A percentile compares a stretch with the other conserved stretches of the same genome.
Conservation (phyloP, 1,140 invertebrate species). For the Atta texana region DNA sequence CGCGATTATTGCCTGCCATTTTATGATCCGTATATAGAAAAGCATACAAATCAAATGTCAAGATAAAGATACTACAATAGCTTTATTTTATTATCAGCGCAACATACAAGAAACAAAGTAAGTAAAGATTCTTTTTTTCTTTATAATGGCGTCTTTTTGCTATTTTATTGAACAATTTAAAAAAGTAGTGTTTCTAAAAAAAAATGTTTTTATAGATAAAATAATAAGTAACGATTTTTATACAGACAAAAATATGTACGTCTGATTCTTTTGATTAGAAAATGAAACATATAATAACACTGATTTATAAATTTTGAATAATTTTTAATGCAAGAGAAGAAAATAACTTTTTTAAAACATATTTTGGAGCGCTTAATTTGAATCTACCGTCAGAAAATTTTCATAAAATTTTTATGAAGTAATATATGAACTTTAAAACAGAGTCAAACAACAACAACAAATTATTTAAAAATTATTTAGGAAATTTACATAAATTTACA, state of each 20-base stretch:
- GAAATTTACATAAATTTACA: too few relatives aligned
- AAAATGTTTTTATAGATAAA: not conserved
- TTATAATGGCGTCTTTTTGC: not conserved
- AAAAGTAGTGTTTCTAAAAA: not conserved
- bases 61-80: not conserved
- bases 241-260: not conserved
- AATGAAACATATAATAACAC: too few relatives aligned
- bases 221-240: not conserved
- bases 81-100: not conserved
- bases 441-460: too few relatives aligned
- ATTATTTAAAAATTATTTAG: too few relatives aligned
- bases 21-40: not conserved
- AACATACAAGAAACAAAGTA: not conserved
- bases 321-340: too few relatives aligned
- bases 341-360: too few relatives aligned
- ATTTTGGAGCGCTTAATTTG: too few relatives aligned
- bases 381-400: too few relatives aligned
- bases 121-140: conserved; percentile 1
- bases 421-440: too few relatives aligned
- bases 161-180: not conserved
- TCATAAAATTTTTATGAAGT: too few relatives aligned
- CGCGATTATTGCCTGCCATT: conserved; percentile 7
- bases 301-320: too few relatives aligned
- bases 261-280: not conserved
- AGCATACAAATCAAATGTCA: not conserved